Percentiles rank a stretch among this genome's conserved stretches.
These are phyloP conservation scores for Brachyopa scutellaris DNA, from an alignment of 2,888 invertebrate genomes.

Conservation along the genomic window DNA sequence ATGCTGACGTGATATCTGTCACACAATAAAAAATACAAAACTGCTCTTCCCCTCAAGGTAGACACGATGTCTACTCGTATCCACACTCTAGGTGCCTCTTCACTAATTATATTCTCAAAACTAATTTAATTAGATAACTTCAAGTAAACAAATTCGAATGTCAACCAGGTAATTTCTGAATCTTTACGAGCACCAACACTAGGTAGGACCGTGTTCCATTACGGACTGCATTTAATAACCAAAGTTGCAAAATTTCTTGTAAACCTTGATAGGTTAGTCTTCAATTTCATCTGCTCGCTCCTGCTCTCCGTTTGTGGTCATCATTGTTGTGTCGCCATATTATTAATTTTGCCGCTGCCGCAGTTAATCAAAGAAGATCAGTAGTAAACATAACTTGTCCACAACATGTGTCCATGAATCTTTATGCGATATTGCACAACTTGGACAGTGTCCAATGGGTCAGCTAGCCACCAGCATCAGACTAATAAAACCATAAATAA, in stretches of 20 bases:
- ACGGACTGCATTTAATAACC: constrained; percentile 31
- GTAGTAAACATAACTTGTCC: constrained; percentile 57
- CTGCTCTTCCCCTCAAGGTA: no score
- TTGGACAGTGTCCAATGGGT: background rate
- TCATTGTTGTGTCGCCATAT: constrained; percentile 11
- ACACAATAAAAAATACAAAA: no score
- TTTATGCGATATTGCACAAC: constrained; percentile 54
- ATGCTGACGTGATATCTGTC: no score
- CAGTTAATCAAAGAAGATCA: constrained; percentile 52
- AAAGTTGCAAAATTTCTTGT: constrained; percentile 28
- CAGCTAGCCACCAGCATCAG: background rate
- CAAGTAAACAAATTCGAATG: constrained; percentile 53
- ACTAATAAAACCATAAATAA: constrained; percentile 37
- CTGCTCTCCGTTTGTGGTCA: background rate
- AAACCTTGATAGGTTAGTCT: constrained; percentile 44
- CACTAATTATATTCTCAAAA: background rate
- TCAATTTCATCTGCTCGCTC: constrained; percentile 3
- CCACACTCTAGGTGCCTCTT: background rate
- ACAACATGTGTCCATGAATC: constrained; percentile 51
- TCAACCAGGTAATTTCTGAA: constrained; percentile 46
- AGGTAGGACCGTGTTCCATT: constrained; percentile 48
- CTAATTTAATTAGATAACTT: constrained; percentile 26
- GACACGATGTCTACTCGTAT: no score
- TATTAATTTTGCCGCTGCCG: constrained; percentile 24
- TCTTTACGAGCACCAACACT: constrained; percentile 14